Evolutionary conservation across 2,113 vertebrate genomes (phyloP).

Genomic region (Alouatta palliata): DNA sequence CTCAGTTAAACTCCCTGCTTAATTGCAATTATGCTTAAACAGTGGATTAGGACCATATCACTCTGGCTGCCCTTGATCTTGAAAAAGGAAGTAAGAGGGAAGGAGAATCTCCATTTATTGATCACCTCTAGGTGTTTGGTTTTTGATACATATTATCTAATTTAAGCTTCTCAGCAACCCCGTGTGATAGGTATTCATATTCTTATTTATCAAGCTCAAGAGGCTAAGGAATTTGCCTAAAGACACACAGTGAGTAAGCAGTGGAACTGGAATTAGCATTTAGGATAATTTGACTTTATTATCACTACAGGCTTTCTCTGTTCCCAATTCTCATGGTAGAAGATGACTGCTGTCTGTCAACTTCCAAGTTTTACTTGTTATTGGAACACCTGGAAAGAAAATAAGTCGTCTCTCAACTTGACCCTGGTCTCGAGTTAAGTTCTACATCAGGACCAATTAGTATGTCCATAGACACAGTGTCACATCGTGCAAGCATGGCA

Average conservation of each 20-base stretch:
- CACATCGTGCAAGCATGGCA: not conserved
- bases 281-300: not conserved
- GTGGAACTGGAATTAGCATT: not conserved
- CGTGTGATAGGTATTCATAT: not conserved
- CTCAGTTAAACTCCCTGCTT: not conserved
- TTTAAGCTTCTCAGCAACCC: not conserved
- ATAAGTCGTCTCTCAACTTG: not conserved
- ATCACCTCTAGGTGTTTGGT: not conserved
- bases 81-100: not conserved
- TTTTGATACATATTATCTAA: not conserved
- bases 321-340: not conserved
- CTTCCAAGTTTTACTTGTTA: not conserved
- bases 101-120: not conserved
- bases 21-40: slow-evolving; percentile 14
- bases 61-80: not conserved
- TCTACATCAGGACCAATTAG: not conserved
- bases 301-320: not conserved
- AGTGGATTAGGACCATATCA: not conserved
- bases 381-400: not conserved
- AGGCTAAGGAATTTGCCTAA: not conserved
- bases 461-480: not conserved
- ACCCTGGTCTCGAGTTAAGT: not conserved
- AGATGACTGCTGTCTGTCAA: not conserved
- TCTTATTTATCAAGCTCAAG: not conserved
- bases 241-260: not conserved